phyloP scores from a whole-genome alignment of 2,113 vertebrate species.

The Xiphophorus maculatus region DNA sequence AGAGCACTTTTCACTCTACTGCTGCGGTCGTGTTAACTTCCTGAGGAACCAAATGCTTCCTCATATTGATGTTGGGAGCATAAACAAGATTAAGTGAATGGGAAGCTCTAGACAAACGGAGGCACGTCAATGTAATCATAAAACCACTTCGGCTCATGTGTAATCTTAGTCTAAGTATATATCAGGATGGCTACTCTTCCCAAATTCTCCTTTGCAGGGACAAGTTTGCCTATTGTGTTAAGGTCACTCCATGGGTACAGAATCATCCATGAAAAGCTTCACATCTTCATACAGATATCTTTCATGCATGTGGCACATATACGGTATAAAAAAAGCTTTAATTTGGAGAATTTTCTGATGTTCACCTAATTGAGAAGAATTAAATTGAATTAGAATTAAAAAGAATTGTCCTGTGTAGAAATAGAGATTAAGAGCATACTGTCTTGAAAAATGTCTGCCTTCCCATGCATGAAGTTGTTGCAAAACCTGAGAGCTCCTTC shows the following conservation, averaged over 20 bases:
- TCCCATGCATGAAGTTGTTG: no score
- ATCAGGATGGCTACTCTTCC: background rate
- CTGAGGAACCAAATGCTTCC: slow-evolving; percentile 44
- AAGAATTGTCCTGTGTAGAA: no score
- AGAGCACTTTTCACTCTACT: slow-evolving; percentile 21
- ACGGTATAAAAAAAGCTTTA: background rate
- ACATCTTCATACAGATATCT: no score
- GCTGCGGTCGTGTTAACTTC: slow-evolving; percentile 50
- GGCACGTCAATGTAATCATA: slow-evolving; percentile 16
- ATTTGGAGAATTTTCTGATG: background rate
- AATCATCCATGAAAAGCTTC: background rate
- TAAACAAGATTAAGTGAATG: slow-evolving; percentile 22
- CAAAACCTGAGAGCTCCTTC: no score
- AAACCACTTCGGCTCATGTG: slow-evolving; percentile 5
- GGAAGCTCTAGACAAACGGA: slow-evolving; percentile 16
- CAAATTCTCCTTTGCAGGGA: background rate
- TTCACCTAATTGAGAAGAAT: background rate
- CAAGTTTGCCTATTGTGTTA: background rate
- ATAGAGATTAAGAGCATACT: no score
- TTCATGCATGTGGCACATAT: background rate
- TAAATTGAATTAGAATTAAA: no score
- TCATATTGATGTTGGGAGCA: slow-evolving; percentile 33
- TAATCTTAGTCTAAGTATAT: background rate
- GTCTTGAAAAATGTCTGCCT: no score
- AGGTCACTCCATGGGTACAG: background rate